Evolutionary conservation across 2,797 vertebrate species (phyloP).

Genomic region (Sebastes hubbsi): DNA sequence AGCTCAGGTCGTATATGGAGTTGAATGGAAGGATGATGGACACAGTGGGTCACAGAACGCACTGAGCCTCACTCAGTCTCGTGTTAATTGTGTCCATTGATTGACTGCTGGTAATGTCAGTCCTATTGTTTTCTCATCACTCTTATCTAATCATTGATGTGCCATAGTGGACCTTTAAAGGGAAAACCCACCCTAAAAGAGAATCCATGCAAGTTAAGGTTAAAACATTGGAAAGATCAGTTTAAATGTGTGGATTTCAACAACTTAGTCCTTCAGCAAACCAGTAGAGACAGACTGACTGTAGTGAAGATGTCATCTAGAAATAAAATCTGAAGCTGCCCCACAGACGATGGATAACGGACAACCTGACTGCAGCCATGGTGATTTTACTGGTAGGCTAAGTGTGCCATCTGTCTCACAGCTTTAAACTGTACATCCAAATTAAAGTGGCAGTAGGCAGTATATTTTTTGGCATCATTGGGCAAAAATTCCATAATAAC

Average conservation of each 20-base stretch:
- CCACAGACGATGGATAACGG: neutral
- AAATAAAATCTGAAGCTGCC: neutral
- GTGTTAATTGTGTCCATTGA: neutral
- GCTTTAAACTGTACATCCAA: conserved; percentile 11
- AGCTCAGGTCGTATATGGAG: neutral
- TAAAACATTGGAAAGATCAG: neutral
- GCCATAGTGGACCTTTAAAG: neutral
- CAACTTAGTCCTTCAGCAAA: neutral
- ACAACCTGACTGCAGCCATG: neutral
- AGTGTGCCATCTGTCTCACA: conserved; percentile 11
- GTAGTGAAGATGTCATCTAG: neutral
- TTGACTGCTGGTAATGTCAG: neutral
- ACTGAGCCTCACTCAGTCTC: neutral
- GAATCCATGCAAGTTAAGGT: neutral
- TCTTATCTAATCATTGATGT: neutral
- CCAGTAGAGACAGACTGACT: neutral
- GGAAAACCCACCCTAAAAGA: neutral
- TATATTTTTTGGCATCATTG: too few relatives aligned
- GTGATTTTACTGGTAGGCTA: neutral
- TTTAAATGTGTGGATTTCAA: neutral
- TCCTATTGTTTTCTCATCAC: neutral
- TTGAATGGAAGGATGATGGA: neutral
- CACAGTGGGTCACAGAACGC: neutral
- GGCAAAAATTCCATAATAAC: too few relatives aligned
- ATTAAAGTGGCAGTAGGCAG: neutral